Base-by-base conservation (phyloP, 2,888 invertebrate genomes). In the Latrodectus elegans region DNA sequence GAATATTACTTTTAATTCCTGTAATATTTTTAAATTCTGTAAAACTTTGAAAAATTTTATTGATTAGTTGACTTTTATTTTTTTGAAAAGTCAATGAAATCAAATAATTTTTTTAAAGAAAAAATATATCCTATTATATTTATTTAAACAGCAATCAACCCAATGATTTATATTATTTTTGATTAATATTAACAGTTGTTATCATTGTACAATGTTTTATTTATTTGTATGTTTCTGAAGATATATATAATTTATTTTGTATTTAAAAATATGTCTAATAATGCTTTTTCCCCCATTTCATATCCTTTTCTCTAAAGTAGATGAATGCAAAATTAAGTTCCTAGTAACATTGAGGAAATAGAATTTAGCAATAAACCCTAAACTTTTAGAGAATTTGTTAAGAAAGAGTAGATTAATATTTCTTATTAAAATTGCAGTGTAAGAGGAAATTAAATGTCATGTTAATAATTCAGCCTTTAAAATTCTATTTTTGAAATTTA, bases 401-500 rank as follows among this genome's bases (percentile, higher is more conserved):
- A 38, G 38, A 68, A 84, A 73, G 73, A 72, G 75, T 55, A 81
- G 76, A 55, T 26, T 75, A 67, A 74, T 85, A 53, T 84, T 84
- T 72, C 76, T 77, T 77, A 71, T 72, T 64, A 73, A 73, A 22
- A 68, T 68, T 26, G 11, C 22, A 83, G 60, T 76, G 38, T 73
- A 52, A n/a, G 17, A 51, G 65, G 14, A 65, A 60, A 77, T 77
- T 77, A 17, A 77, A 67, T 52, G 65, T 17, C 68, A 68, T 82
- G 82, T 82, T 84, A 73, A 84, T 67, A 38, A 82, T 68, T 77
- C 60, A 52, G 70, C 26, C 51, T 74, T 71, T 68, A 76, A 84
- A 76, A 55, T 70, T 76, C 80, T 86, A 86, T 86, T 86, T 86
- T 86, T 86, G 65, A 70, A 77, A 71, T 77, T 84, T 71, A 64